A percentile compares a stretch with the other conserved stretches of the same genome.
Evolutionary conservation across 2,888 invertebrate species (phyloP).

Genomic region (Stegophylla sp.): DNA sequence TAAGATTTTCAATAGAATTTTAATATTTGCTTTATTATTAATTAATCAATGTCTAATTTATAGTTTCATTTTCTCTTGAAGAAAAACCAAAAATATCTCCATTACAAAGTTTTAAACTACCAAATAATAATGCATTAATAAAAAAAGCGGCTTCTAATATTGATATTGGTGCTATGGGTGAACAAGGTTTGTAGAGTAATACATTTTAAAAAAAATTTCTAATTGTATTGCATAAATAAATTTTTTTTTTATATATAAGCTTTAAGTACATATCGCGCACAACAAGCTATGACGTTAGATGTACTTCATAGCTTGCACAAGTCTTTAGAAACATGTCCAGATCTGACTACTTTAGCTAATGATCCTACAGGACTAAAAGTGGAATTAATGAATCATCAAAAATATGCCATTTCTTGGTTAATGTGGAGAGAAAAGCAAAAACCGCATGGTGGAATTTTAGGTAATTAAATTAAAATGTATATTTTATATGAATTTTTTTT

Average conservation of each 20-base stretch:
- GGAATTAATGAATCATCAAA: conserved; percentile 81
- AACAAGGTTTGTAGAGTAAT: conserved; percentile 49
- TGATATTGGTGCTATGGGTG: conserved; percentile 56
- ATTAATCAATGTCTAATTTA: background rate
- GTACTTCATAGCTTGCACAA: conserved; percentile 76
- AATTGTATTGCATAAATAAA: too few relatives aligned
- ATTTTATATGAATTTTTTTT: conserved; percentile 4
- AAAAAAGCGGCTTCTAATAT: conserved; percentile 43
- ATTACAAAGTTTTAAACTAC: background rate
- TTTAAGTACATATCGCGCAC: conserved; percentile 73
- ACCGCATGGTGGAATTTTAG: conserved; percentile 85
- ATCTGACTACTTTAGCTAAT: conserved; percentile 68
- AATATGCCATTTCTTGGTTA: conserved; percentile 86
- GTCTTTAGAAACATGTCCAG: conserved; percentile 74
- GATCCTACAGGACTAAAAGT: conserved; percentile 73
- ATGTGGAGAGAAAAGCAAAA: conserved; percentile 87
- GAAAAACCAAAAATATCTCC: background rate
- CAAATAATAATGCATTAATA: conserved; percentile 26
- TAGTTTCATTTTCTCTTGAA: background rate
- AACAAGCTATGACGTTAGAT: conserved; percentile 75
- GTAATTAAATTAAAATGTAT: conserved; percentile 65
- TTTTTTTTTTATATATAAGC: conserved; percentile 66
- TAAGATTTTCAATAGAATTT: background rate
- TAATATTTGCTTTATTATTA: background rate
- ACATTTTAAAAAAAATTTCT: too few relatives aligned